Evolutionary conservation across 2,888 invertebrate genomes (phyloP).

Genomic region (Dascillus cervinus): DNA sequence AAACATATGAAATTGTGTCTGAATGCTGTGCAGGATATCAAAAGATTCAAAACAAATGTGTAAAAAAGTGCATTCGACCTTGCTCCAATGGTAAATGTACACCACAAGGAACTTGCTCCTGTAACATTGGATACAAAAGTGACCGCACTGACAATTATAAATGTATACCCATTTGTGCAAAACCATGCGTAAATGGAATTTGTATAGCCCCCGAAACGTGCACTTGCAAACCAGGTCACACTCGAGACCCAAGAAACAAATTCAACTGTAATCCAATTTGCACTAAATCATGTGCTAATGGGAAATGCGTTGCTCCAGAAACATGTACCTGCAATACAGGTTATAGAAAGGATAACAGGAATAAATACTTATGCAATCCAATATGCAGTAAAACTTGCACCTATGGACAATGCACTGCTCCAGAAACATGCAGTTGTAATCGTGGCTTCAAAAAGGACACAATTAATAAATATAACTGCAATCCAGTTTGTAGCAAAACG

Average conservation of each 20-base stretch:
- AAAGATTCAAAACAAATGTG: too few relatives aligned
- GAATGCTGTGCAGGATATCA: too few relatives aligned
- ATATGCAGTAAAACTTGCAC: slow-evolving; percentile 28
- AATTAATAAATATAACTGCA: slow-evolving; percentile 15
- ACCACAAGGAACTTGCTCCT: slow-evolving; percentile 27
- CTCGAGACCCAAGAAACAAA: slow-evolving; percentile 10
- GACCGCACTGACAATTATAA: slow-evolving; percentile 10
- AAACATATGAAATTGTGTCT: too few relatives aligned
- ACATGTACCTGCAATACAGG: slow-evolving; percentile 19
- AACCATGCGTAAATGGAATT: slow-evolving; percentile 21
- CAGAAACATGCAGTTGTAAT: slow-evolving; percentile 34
- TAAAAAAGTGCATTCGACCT: too few relatives aligned
- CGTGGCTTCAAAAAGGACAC: slow-evolving; percentile 11
- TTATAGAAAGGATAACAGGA: slow-evolving; percentile 5
- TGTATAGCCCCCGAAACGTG: slow-evolving; percentile 20
- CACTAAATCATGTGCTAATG: slow-evolving; percentile 36
- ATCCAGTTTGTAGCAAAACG: slow-evolving; percentile 17
- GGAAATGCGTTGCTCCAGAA: slow-evolving; percentile 28
- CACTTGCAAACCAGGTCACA: slow-evolving; percentile 20
- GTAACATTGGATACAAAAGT: slow-evolving; percentile 19
- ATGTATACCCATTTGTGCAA: slow-evolving; percentile 28
- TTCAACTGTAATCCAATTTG: slow-evolving; percentile 22
- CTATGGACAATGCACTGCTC: slow-evolving; percentile 19
- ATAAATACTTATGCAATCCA: slow-evolving; percentile 31
- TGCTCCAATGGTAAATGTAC: slow-evolving; percentile 24